A percentile compares a stretch with the other conserved stretches of the same genome.
These are phyloP conservation scores for Seira sanloemensis DNA, from an alignment of 2,888 invertebrate species.

Conservation along the genomic window DNA sequence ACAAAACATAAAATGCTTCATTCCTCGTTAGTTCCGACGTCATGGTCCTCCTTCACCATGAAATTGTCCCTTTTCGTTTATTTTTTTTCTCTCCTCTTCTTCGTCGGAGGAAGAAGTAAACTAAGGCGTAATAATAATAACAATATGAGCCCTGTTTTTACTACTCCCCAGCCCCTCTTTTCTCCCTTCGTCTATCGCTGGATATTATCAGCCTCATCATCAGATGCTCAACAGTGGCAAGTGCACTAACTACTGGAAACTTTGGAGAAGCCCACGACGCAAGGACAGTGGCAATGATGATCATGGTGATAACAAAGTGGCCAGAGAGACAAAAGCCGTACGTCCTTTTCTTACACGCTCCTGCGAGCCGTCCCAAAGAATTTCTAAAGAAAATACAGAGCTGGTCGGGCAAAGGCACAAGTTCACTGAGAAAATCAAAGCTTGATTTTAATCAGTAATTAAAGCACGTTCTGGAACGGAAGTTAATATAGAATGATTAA, in stretches of 20 bases:
- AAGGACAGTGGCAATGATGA: neutral
- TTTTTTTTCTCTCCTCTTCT: too few relatives aligned
- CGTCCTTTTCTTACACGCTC: too few relatives aligned
- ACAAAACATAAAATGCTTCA: slow-evolving; percentile 1
- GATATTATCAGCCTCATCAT: neutral
- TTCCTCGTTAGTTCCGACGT: slow-evolving; percentile 7
- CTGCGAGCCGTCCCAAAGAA: too few relatives aligned
- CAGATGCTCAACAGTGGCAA: slow-evolving; percentile 2
- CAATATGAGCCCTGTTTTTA: slow-evolving; percentile 10
- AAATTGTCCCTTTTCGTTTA: slow-evolving; percentile 5
- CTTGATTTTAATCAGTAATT: too few relatives aligned
- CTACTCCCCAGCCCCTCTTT: slow-evolving; percentile 9
- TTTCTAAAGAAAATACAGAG: too few relatives aligned
- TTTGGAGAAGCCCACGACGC: too few relatives aligned
- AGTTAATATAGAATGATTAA: too few relatives aligned
- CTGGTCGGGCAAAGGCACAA: too few relatives aligned
- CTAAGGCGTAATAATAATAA: slow-evolving; percentile 16
- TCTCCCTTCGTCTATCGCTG: slow-evolving; percentile 13
- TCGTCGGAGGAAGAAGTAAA: neutral
- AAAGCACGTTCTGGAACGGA: too few relatives aligned
- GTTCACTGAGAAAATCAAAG: too few relatives aligned
- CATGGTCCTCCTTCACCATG: neutral
- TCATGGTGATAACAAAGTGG: neutral
- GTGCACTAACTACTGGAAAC: neutral
- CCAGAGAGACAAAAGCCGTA: too few relatives aligned